Conservation (phyloP, 2,113 vertebrate species). For the Tetrax tetrax region DNA sequence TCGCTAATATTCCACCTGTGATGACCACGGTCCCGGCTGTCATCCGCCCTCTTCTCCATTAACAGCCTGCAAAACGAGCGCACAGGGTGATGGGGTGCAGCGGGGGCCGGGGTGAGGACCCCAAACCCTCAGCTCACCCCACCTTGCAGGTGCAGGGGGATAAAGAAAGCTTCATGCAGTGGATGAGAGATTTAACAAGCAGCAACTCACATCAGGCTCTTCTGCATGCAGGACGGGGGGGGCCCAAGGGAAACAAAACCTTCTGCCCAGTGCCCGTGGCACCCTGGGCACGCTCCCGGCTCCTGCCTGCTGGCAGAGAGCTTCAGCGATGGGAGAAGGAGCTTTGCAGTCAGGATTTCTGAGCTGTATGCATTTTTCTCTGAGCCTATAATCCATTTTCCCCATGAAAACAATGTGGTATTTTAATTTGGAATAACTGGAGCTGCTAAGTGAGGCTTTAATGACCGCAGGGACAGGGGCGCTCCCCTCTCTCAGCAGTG, state of each 20-base stretch:
- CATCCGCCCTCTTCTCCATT: constrained; percentile 99
- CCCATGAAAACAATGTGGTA: constrained; percentile 8
- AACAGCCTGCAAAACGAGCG: constrained; percentile 76
- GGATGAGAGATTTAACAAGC: background rate
- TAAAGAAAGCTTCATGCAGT: background rate
- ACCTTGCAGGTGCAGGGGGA: background rate
- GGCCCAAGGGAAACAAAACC: background rate
- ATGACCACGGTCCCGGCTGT: constrained; percentile 99
- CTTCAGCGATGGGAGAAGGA: background rate
- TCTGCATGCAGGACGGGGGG: background rate
- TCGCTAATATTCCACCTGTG: constrained; percentile 99
- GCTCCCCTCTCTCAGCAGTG: background rate
- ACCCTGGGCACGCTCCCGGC: background rate
- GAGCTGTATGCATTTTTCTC: background rate
- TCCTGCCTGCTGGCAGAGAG: background rate
- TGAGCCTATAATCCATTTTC: constrained; percentile 44
- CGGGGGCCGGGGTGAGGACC: fast-evolving
- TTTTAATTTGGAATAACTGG: constrained; percentile 44
- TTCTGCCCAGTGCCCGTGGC: background rate
- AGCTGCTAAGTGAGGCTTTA: constrained; percentile 3
- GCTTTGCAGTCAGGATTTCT: background rate
- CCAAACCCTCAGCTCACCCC: background rate
- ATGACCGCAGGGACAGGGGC: background rate
- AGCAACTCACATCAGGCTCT: background rate
- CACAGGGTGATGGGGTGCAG: fast-evolving